Evolutionary conservation across 1,140 invertebrate genomes (phyloP), one percentile per base, ranked within the genome.

Genomic region (Drosophila saltans): DNA sequence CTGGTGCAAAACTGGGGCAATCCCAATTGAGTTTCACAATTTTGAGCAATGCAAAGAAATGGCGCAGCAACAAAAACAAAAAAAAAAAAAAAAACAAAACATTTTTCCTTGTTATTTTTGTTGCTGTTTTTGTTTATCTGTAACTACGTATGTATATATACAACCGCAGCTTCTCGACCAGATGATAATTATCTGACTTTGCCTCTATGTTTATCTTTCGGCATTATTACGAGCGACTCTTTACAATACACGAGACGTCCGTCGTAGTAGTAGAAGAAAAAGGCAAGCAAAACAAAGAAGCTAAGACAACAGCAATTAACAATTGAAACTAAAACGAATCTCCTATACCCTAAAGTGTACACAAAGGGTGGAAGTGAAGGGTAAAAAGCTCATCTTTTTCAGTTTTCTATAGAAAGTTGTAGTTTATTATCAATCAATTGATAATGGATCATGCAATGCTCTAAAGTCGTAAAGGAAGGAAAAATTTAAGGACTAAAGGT

Each of bases 221-320:
- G 67, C 73, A 60, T 83, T 72, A 80, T 80, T 83, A 83, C 55
- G 45, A 52, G 45, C 45, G 59, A 59, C 33, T 57, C 55, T 59
- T 59, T 59, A 41, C 41, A 66, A 72, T 65, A 71, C 67, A 71
- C 67, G 70, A 66, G 72, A 62, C 58, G 72, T 52, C 24, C 48
- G 65, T 52, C 24, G 45, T 45, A 68, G 55, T 57, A 33, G 62
- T 55, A 60, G 58, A 28, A 77, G 84, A 88, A 88, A 78, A 72
- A 71, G 68, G 78, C 80, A 89, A 89, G 63, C 84, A 88, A 89
- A 88, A 88, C 84, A 88, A 88, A 89, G 80, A 78, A 69, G 56
- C 65, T 61, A 52, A 75, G 43, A 77, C 64, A 60, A 75, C 60
- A 52, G 16, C 56, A 81, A 81, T 57, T 39, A 59, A 66, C 62